Percentiles rank a stretch among this genome's conserved stretches.
Conservation (phyloP, 1,140 invertebrate species). For the Calliphora vicina region DNA sequence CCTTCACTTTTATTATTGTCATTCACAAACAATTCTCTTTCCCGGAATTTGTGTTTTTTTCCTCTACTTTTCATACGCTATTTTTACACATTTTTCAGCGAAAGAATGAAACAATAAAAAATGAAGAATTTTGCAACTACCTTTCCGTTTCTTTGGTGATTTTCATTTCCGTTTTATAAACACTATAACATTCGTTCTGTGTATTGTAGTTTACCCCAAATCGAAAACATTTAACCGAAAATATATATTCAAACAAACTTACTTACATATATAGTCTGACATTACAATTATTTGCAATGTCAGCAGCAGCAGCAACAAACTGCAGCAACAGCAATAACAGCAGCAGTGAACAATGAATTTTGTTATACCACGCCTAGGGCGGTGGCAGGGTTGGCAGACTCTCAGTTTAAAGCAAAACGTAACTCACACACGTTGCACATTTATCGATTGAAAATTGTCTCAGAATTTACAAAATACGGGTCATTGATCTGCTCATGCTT, state of each 20-base stretch:
- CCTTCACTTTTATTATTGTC: not conserved
- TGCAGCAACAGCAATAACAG: not conserved
- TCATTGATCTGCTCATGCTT: constrained; percentile 9
- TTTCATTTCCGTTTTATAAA: not conserved
- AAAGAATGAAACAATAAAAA: not conserved
- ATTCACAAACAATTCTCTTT: not conserved
- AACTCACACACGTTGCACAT: constrained; percentile 3
- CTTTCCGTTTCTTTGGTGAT: constrained; percentile 12
- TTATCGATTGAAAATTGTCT: constrained; percentile 6
- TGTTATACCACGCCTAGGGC: not conserved
- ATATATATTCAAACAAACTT: not conserved
- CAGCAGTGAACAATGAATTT: not conserved
- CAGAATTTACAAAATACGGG: constrained; percentile 9
- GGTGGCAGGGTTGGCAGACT: not conserved
- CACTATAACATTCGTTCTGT: not conserved
- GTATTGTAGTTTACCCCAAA: not conserved
- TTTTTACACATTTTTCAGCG: not conserved
- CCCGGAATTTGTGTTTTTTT: not conserved
- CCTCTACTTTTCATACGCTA: too few species aligned
- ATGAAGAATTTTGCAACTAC: not conserved
- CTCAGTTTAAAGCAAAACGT: not conserved
- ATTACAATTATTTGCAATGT: not conserved
- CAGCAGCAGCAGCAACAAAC: not conserved
- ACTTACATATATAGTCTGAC: not conserved
- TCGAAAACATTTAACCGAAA: not conserved